Conservation (phyloP, 1,140 invertebrate species). For the Nylanderia fulva region DNA sequence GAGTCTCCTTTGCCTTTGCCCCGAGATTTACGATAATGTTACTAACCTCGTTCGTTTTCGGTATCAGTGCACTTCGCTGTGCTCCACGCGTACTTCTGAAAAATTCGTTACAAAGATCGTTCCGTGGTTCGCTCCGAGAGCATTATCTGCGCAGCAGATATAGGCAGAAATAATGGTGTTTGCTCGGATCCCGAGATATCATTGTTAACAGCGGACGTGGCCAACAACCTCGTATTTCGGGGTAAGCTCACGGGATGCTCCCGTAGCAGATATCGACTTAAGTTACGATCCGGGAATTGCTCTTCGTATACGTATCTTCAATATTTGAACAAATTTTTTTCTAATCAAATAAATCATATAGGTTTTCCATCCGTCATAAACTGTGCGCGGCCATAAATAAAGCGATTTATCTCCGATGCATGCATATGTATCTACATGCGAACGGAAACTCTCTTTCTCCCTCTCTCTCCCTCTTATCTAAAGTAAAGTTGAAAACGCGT, state of each 20-base stretch:
- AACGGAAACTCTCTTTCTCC: neutral
- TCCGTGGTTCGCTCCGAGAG: conserved; percentile 10
- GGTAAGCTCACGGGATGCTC: conserved; percentile 1
- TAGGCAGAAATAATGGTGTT: conserved; percentile 75
- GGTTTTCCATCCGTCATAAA: neutral
- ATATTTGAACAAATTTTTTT: conserved; percentile 22
- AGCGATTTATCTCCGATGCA: too few species aligned
- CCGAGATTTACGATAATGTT: conserved; percentile 67
- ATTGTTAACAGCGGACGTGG: conserved; percentile 68
- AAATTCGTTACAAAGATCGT: conserved; percentile 68
- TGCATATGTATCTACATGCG: too few species aligned
- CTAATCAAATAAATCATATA: neutral
- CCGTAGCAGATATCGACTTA: conserved; percentile 25
- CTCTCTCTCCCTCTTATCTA: conserved; percentile 3
- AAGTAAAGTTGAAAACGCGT: conserved; percentile 36
- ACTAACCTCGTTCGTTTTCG: conserved; percentile 64
- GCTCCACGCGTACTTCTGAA: conserved; percentile 53
- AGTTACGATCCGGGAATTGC: conserved; percentile 32
- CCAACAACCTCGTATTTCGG: conserved; percentile 75
- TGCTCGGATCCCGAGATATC: conserved; percentile 73
- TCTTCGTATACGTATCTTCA: neutral
- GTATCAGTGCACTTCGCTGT: conserved; percentile 46
- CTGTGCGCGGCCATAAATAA: too few species aligned
- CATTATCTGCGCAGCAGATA: conserved; percentile 69
- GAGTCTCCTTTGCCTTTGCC: conserved; percentile 44